phyloP scores from a whole-genome alignment of 2,888 invertebrate species.

The Agrilus biguttatus region DNA sequence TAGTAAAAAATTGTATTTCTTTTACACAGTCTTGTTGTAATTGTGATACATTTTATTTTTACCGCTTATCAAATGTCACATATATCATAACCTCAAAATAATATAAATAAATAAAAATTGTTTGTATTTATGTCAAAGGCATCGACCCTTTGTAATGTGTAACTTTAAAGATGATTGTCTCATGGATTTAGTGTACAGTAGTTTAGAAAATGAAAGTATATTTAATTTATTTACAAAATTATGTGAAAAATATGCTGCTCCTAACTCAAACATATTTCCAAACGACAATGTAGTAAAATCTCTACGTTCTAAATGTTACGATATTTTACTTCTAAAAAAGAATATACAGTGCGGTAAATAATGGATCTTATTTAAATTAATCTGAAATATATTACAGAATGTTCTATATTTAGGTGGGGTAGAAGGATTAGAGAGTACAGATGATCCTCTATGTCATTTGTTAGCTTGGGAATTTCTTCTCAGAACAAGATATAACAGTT shows the following conservation, averaged over 20 bases:
- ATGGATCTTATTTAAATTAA: background rate
- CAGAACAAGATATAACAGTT: constrained; percentile 16
- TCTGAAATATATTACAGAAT: background rate
- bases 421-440: constrained; percentile 16
- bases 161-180: no score
- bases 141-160: no score
- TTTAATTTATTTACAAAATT: constrained; percentile 22
- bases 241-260: constrained; percentile 19
- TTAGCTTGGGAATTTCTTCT: constrained; percentile 24
- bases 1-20: no score
- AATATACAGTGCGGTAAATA: constrained; percentile 4
- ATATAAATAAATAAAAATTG: no score
- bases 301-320: constrained; percentile 20
- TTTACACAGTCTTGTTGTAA: no score
- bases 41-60: no score
- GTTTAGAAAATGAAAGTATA: constrained; percentile 9
- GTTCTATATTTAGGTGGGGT: constrained; percentile 5
- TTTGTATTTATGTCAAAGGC: no score
- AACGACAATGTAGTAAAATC: constrained; percentile 4
- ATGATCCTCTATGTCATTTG: constrained; percentile 21
- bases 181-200: no score
- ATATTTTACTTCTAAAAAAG: constrained; percentile 17
- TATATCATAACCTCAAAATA: no score
- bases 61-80: no score
- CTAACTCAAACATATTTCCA: constrained; percentile 1